These are phyloP conservation scores for Drepana falcataria DNA, from an alignment of 2,888 invertebrate species.

Conservation along the genomic window DNA sequence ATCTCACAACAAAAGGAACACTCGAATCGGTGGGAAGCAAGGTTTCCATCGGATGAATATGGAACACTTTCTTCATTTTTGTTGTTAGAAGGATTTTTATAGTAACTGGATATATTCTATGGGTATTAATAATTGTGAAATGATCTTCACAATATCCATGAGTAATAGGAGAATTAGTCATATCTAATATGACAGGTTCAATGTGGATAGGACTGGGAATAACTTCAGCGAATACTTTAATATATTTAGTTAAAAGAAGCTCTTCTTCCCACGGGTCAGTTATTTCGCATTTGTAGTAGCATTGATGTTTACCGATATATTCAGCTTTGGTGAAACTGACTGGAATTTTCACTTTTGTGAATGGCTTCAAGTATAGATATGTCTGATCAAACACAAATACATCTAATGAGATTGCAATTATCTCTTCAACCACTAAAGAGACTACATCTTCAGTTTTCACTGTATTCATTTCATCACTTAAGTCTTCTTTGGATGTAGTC, in stretches of 20 bases:
- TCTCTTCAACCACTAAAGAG: conserved; percentile 28
- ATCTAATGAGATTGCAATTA: conserved; percentile 42
- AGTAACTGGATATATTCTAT: conserved; percentile 38
- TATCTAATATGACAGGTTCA: conserved; percentile 50
- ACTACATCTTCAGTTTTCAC: conserved; percentile 25
- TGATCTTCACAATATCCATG: conserved; percentile 47
- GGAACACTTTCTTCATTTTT: conserved; percentile 51
- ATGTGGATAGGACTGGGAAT: conserved; percentile 53
- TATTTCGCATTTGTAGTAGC: conserved; percentile 48
- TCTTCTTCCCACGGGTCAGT: conserved; percentile 31
- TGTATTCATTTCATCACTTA: conserved; percentile 13
- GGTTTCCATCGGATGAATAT: conserved; percentile 42
- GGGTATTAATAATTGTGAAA: conserved; percentile 45
- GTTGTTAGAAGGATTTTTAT: conserved; percentile 48
- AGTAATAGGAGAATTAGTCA: conserved; percentile 41
- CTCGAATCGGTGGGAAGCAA: conserved; percentile 31
- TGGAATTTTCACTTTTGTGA: conserved; percentile 29
- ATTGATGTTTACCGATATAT: conserved; percentile 52
- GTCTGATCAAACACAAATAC: conserved; percentile 47
- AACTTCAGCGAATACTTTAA: conserved; percentile 50
- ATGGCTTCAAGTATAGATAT: conserved; percentile 33
- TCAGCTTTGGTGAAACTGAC: conserved; percentile 51
- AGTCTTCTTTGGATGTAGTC: conserved; percentile 8
- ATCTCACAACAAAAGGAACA: conserved; percentile 33
- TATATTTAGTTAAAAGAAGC: conserved; percentile 32